Conservation (phyloP, 2,888 invertebrate species). For the Drosophila kanekoi region DNA sequence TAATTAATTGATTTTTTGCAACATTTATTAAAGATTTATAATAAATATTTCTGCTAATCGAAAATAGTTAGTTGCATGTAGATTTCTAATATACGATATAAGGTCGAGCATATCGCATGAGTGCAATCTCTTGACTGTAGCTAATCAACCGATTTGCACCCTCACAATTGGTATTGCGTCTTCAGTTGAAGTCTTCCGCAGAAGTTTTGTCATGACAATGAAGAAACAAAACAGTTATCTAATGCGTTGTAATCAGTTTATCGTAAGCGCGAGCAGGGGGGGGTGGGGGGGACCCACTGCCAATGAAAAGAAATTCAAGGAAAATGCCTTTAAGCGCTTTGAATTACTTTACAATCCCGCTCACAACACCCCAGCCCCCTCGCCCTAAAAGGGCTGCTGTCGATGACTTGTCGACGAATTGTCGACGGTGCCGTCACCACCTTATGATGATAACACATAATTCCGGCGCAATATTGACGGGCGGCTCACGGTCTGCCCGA, state of each 20-base stretch:
- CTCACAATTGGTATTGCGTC: constrained; percentile 23
- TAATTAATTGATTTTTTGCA: background rate
- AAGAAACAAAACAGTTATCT: constrained; percentile 29
- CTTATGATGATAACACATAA: constrained; percentile 23
- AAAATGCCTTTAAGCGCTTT: constrained; percentile 38
- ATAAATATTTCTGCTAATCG: too few species aligned
- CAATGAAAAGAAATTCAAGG: constrained; percentile 51
- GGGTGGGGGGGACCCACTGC: background rate
- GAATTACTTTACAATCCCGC: constrained; percentile 49
- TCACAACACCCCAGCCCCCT: background rate
- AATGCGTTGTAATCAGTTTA: constrained; percentile 16
- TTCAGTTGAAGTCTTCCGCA: constrained; percentile 30
- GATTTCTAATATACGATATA: background rate
- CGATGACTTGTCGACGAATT: constrained; percentile 32
- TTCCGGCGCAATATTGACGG: constrained; percentile 16
- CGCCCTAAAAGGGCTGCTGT: background rate
- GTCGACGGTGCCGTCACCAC: constrained; percentile 22
- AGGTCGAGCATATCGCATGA: background rate
- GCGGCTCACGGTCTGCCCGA: constrained; percentile 34
- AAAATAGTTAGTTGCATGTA: too few species aligned
- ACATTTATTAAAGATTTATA: too few species aligned
- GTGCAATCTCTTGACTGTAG: background rate
- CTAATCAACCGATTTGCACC: background rate
- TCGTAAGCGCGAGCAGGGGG: background rate
- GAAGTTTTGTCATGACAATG: constrained; percentile 31